Conservation (phyloP, 2,797 vertebrate species). For the Phoeniculus purpureus region DNA sequence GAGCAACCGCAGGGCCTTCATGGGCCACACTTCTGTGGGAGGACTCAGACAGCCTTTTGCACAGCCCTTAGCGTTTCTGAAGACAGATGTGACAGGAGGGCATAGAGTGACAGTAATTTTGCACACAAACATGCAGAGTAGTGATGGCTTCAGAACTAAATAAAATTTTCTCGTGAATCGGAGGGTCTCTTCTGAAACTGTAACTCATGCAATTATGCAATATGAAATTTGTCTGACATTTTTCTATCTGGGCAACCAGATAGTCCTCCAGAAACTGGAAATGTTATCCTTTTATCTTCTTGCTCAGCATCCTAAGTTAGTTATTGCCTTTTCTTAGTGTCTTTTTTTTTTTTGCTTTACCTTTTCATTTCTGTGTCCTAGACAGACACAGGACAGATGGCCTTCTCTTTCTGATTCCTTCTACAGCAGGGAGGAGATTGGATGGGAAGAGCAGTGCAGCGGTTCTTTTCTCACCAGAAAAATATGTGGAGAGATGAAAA, state of each 20-base stretch:
- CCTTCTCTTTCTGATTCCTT: not conserved
- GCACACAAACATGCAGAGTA: not conserved
- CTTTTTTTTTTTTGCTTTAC: not conserved
- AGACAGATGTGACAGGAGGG: not conserved
- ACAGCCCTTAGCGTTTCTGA: not conserved
- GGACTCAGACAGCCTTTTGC: not conserved
- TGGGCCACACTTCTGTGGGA: fast-evolving
- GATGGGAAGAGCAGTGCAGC: not conserved
- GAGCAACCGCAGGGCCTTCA: not conserved
- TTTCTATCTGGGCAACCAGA: not conserved
- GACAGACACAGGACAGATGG: not conserved
- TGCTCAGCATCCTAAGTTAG: not conserved
- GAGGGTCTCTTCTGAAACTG: not conserved
- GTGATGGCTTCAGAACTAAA: not conserved
- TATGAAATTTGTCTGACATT: not conserved
- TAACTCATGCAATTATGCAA: not conserved
- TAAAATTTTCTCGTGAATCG: not conserved
- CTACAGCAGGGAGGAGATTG: not conserved
- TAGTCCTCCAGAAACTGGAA: not conserved
- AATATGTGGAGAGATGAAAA: conserved; percentile 39
- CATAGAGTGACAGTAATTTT: not conserved
- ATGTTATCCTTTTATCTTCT: not conserved
- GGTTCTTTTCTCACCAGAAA: conserved; percentile 24
- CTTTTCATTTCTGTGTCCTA: not conserved
- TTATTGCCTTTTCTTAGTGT: not conserved